These are phyloP conservation scores for Microchrysa polita DNA, from an alignment of 2,888 invertebrate species.

Conservation along the genomic window DNA sequence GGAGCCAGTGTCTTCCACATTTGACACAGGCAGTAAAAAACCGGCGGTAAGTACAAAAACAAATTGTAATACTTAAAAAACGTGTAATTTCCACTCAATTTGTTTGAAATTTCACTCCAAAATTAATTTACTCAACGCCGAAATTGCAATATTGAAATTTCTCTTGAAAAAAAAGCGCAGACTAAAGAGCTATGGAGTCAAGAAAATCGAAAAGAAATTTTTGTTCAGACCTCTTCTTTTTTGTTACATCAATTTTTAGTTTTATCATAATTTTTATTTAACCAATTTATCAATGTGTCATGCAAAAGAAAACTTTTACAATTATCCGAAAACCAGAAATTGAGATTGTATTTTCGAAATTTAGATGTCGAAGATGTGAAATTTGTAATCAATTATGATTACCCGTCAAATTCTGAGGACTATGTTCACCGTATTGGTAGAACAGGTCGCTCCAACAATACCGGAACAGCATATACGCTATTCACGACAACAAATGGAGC, in stretches of 20 bases:
- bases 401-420: slow-evolving; percentile 96
- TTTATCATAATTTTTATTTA: background rate
- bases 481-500: slow-evolving; percentile 91
- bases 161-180: slow-evolving; percentile 34
- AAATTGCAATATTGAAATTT: slow-evolving; percentile 58
- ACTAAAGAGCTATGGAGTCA: slow-evolving; percentile 51
- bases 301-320: slow-evolving; percentile 9
- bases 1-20: slow-evolving; percentile 5
- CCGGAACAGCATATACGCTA: slow-evolving; percentile 95
- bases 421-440: slow-evolving; percentile 94
- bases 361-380: slow-evolving; percentile 99
- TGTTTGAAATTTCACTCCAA: slow-evolving; percentile 10
- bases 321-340: slow-evolving; percentile 21
- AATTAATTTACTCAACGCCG: slow-evolving; percentile 56
- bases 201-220: slow-evolving; percentile 58
- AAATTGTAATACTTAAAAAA: slow-evolving; percentile 24
- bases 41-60: slow-evolving; percentile 22
- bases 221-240: slow-evolving; percentile 53
- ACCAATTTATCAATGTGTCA: background rate
- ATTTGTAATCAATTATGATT: slow-evolving; percentile 99
- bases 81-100: background rate
- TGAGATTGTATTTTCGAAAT: slow-evolving; percentile 50
- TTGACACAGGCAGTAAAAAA: slow-evolving; percentile 18
- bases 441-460: slow-evolving; percentile 91
- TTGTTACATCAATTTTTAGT: too few species aligned